Percentiles rank a stretch among this genome's conserved stretches.
phyloP scores from a whole-genome alignment of 2,113 vertebrate genomes.

The Anolis sagrei region DNA sequence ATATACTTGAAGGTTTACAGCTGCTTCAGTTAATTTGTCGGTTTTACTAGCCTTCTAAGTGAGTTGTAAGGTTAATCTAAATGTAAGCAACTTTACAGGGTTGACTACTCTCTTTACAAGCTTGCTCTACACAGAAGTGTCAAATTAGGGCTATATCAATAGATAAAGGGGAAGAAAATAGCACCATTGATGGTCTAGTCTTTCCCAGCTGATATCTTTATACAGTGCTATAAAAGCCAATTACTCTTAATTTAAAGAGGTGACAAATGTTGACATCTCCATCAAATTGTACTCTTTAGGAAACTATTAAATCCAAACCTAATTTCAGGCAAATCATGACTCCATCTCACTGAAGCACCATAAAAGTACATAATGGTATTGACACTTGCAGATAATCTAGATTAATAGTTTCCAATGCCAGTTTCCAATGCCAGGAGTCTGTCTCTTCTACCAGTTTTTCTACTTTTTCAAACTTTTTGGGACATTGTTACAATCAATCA shows the following conservation, averaged over 20 bases:
- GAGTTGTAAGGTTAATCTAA: conserved; percentile 69
- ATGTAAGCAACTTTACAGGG: conserved; percentile 66
- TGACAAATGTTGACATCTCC: conserved; percentile 74
- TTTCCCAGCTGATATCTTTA: conserved; percentile 79
- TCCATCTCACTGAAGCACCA: conserved; percentile 66
- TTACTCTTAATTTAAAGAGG: conserved; percentile 75
- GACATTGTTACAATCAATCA: not conserved
- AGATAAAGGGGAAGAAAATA: conserved; percentile 75
- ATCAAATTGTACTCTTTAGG: conserved; percentile 72
- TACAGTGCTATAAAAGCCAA: conserved; percentile 77
- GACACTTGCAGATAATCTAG: conserved; percentile 61
- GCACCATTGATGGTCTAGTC: conserved; percentile 60
- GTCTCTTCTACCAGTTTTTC: not conserved
- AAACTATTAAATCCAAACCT: conserved; percentile 63
- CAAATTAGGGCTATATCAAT: conserved; percentile 70
- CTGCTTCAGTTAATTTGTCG: conserved; percentile 69
- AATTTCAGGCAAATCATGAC: conserved; percentile 66
- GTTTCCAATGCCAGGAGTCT: conserved; percentile 3
- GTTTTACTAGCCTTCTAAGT: conserved; percentile 65
- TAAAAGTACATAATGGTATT: conserved; percentile 62
- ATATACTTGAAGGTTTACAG: conserved; percentile 58
- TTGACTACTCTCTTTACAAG: conserved; percentile 66
- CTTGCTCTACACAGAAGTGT: conserved; percentile 68
- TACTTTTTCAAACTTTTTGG: not conserved
- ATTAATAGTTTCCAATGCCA: conserved; percentile 30